A percentile compares a stretch with the other conserved stretches of the same genome.
Evolutionary conservation across 2,797 vertebrate genomes (phyloP).

Genomic region (Rhinella marina): DNA sequence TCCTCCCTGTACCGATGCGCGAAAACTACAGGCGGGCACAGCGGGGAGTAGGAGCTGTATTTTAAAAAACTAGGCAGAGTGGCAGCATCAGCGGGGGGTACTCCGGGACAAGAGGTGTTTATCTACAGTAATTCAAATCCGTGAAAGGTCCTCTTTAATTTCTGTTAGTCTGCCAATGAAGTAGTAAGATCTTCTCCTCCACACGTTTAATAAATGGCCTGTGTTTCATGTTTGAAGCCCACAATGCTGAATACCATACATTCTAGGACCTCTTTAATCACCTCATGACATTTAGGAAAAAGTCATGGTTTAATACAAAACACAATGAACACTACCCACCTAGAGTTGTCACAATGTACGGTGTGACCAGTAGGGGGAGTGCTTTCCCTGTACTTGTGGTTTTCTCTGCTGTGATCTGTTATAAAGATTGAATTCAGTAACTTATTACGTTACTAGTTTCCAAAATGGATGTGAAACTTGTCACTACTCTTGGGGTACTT

Average conservation of each 20-base stretch:
- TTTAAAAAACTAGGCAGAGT: too few relatives aligned
- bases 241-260: neutral
- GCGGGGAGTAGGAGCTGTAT: too few relatives aligned
- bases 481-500: too few relatives aligned
- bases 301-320: neutral
- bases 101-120: too few relatives aligned
- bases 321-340: neutral
- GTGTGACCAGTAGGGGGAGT: slow-evolving; percentile 20
- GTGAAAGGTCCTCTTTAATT: neutral
- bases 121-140: too few relatives aligned
- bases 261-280: neutral
- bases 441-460: neutral
- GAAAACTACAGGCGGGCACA: too few relatives aligned
- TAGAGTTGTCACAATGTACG: neutral
- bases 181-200: neutral
- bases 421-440: neutral
- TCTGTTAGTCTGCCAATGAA: neutral
- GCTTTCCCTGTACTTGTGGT: neutral
- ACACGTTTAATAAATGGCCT: neutral
- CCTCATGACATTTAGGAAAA: neutral
- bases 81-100: too few relatives aligned
- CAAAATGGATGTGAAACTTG: neutral
- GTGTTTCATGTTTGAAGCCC: neutral
- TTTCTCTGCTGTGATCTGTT: neutral
- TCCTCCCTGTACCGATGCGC: too few relatives aligned